phyloP scores from a whole-genome alignment of 2,113 vertebrate species.

The Barbus barbus region DNA sequence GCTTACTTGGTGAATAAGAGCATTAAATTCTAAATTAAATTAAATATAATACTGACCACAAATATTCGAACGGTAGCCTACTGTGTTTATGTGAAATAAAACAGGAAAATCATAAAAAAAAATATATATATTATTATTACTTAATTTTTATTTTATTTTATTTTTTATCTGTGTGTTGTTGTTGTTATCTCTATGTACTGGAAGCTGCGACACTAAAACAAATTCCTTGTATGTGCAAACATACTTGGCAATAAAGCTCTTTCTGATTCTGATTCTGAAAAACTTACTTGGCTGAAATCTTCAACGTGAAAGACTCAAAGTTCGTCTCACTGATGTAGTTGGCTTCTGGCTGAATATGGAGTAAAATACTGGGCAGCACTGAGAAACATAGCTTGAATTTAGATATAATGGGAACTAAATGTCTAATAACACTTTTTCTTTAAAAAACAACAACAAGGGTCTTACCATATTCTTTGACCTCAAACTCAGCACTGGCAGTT shows the following conservation, averaged over 20 bases:
- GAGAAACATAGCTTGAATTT: background rate
- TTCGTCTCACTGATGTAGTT: conserved; percentile 65
- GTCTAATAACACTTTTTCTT: background rate
- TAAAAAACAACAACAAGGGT: too few species aligned
- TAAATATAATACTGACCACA: background rate
- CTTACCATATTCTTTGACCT: conserved; percentile 93
- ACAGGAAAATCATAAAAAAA: too few species aligned
- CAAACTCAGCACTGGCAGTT: conserved; percentile 77
- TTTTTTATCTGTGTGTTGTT: too few species aligned
- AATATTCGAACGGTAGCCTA: background rate
- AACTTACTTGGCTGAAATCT: conserved; percentile 68
- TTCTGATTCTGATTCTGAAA: too few species aligned
- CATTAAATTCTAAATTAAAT: too few species aligned
- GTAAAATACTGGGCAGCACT: conserved; percentile 76
- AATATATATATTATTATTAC: too few species aligned
- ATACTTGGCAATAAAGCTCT: too few species aligned
- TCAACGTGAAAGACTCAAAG: conserved; percentile 66
- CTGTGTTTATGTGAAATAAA: background rate
- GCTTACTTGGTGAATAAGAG: too few species aligned
- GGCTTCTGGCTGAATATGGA: conserved; percentile 62
- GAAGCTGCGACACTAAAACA: too few species aligned
- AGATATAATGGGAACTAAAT: background rate
- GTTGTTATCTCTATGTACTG: too few species aligned
- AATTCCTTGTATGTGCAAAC: too few species aligned
- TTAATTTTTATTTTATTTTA: too few species aligned